phyloP scores from a whole-genome alignment of 2,888 invertebrate species.

The Bellardia pandia region DNA sequence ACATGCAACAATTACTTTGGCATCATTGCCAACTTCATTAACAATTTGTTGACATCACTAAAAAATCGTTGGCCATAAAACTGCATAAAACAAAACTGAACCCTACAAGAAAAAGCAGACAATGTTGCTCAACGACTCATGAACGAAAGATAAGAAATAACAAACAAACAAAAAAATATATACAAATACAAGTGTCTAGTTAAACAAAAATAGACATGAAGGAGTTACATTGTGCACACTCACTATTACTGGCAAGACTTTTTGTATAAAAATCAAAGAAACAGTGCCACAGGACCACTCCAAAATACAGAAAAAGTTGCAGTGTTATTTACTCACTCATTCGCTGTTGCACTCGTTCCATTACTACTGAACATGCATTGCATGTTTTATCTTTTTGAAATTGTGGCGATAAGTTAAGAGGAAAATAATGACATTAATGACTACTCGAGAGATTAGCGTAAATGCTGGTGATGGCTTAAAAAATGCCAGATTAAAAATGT shows the following conservation, averaged over 20 bases:
- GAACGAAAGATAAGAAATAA: slow-evolving; percentile 51
- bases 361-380: slow-evolving; percentile 23
- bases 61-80: background rate
- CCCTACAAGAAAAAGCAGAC: background rate
- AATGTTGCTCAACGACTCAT: slow-evolving; percentile 48
- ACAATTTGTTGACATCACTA: slow-evolving; percentile 8
- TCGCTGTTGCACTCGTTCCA: background rate
- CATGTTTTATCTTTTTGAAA: slow-evolving; percentile 51
- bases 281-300: background rate
- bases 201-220: slow-evolving; percentile 38
- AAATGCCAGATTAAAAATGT: slow-evolving; percentile 58
- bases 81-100: background rate
- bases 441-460: slow-evolving; percentile 66
- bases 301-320: background rate
- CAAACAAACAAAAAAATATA: slow-evolving; percentile 13
- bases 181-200: slow-evolving; percentile 6
- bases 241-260: slow-evolving; percentile 21
- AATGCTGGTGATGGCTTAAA: slow-evolving; percentile 54
- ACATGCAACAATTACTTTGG: slow-evolving; percentile 17
- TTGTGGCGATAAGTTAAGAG: slow-evolving; percentile 65
- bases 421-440: slow-evolving; percentile 70
- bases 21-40: slow-evolving; percentile 11
- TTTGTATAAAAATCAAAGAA: slow-evolving; percentile 28
- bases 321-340: background rate
- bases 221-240: slow-evolving; percentile 15